A percentile compares a stretch with the other conserved stretches of the same genome.
phyloP scores from a whole-genome alignment of 2,888 invertebrate species.

The Drosophila picticornis region DNA sequence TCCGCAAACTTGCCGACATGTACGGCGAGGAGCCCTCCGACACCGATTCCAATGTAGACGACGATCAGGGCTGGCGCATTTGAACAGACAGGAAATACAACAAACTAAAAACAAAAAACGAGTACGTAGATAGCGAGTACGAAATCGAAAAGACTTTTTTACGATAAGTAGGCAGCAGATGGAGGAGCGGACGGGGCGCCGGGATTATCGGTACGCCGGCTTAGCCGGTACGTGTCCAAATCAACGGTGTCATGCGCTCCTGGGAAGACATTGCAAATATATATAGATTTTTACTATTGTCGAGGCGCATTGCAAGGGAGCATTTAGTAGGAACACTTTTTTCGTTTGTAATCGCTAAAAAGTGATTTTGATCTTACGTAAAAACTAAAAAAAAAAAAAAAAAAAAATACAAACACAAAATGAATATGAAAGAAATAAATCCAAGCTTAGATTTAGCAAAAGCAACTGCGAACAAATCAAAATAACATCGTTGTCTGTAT shows the following conservation, averaged over 20 bases:
- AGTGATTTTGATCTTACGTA: conserved; percentile 77
- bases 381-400: conserved; percentile 30
- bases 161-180: conserved; percentile 52
- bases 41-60: conserved; percentile 91
- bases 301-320: conserved; percentile 66
- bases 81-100: conserved; percentile 39
- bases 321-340: conserved; percentile 53
- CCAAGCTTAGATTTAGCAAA: conserved; percentile 45
- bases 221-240: conserved; percentile 40
- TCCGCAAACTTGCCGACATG: conserved; percentile 97
- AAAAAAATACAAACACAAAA: background rate
- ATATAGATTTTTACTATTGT: conserved; percentile 43
- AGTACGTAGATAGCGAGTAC: conserved; percentile 22
- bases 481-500: conserved; percentile 61
- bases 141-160: conserved; percentile 76
- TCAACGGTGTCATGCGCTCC: conserved; percentile 26
- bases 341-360: conserved; percentile 63
- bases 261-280: conserved; percentile 44
- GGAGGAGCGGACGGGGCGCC: conserved; percentile 12
- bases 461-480: conserved; percentile 71
- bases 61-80: conserved; percentile 92
- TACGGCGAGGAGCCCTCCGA: conserved; percentile 96
- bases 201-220: conserved; percentile 25
- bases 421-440: conserved; percentile 12
- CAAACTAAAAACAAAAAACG: background rate